Evolutionary conservation across 1,140 invertebrate genomes (phyloP), one percentile per base, ranked within the genome.

Genomic region (Cydia strobilella): DNA sequence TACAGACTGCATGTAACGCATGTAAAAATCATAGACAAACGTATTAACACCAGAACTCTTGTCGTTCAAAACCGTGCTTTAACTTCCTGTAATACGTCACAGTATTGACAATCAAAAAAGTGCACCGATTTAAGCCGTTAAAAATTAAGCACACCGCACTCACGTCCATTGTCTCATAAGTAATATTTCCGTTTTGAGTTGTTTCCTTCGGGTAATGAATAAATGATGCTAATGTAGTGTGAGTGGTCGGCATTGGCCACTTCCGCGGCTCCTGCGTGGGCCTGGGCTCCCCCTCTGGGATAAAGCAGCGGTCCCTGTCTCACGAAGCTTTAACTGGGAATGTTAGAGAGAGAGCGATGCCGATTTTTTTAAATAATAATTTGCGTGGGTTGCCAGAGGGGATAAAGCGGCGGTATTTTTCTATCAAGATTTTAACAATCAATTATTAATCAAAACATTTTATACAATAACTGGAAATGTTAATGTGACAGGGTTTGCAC

Each of bases 131-230:
- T 59, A 2, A 59, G 54, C 54, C 54, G 54, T 59, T 59, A 59
- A 59, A 59, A 69, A 69, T 69, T 69, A 69, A 35, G n/a, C 25
- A 35, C 25, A 35, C 65, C n/a, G 27, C 31, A 35, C 65, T 65
- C 54, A 45, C 39, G 51, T 13, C 78, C 75, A 80, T 83, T 85
- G 85, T 86, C 79, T 84, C 76, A 74, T 80, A 82, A 75, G 81
- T 84, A 81, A 84, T 84, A 80, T 83, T 80, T 87, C 85, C 84
- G 81, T 73, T 74, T 77, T 72, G 80, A 76, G 80, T 74, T 76
- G 81, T 82, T 86, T 86, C 86, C 84, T 83, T 69, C 76, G 80
- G 48, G 75, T 79, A 80, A 82, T 85, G 79, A 81, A 80, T 84
- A 85, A 83, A 86, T 86, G 81, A 86, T 85, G 82, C 80, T 79